These are phyloP conservation scores for Euglossa dilemma DNA, from an alignment of 1,140 invertebrate genomes.

Conservation along the genomic window DNA sequence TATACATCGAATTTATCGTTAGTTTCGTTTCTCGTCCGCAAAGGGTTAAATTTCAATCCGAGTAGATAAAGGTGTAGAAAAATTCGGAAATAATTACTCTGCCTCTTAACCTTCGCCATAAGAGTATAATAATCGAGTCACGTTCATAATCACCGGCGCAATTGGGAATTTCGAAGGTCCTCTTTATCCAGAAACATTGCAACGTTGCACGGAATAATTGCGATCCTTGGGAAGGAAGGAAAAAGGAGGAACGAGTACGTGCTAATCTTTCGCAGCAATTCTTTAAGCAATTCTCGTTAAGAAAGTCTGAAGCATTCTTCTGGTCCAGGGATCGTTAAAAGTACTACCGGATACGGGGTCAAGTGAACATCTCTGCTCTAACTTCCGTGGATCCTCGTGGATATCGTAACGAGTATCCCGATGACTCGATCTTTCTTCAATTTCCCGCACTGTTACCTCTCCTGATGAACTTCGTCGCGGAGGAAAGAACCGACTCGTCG, in stretches of 20 bases:
- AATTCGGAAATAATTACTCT: no score
- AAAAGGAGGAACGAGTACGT: background rate
- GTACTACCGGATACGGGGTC: background rate
- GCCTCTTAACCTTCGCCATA: no score
- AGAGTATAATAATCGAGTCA: no score
- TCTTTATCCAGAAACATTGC: no score
- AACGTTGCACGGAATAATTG: no score
- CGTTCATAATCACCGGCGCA: no score
- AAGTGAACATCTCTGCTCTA: background rate
- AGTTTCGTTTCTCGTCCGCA: no score
- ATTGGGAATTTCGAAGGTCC: background rate
- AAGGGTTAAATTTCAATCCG: no score
- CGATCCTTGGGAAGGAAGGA: no score
- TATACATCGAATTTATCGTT: no score
- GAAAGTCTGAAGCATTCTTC: background rate
- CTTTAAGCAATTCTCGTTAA: background rate
- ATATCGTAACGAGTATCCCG: constrained; percentile 13
- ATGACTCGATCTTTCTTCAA: background rate
- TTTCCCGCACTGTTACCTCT: no score
- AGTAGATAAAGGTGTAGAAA: no score
- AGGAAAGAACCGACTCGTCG: background rate
- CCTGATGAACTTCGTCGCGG: background rate
- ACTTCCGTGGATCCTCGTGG: background rate
- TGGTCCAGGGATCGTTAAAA: constrained; percentile 1
- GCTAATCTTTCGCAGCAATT: background rate